Base-by-base conservation (phyloP, 2,797 vertebrate species). In the Eidolon dupreanum region DNA sequence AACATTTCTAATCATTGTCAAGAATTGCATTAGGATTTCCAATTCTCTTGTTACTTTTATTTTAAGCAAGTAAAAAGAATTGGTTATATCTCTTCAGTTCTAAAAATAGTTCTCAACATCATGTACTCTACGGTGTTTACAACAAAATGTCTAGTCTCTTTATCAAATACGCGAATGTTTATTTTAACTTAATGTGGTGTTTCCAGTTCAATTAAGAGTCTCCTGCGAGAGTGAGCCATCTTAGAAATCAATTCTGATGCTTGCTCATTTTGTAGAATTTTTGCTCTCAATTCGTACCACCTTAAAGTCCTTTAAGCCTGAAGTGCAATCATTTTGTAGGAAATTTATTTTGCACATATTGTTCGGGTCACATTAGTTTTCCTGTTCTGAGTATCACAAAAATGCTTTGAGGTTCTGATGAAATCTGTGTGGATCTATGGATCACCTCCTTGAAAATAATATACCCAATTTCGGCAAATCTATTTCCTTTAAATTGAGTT, bases 81-180 rank as follows among this genome's bases (percentile, higher is more conserved):
- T 4, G 38, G 3, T 74, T 94, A 22, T 36, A 51, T 46, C 85
- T 88, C n/a, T 85, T 92, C 57, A 79, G 83, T 46, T 63, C 16
- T 59, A 31, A 85, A 91, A 57, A 10, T 83, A 90, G 13, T 63
- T 90, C 19, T 66, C 26, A 78, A 85, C 2, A 12, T 36, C 33
- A 55, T 53, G 13, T 92, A 24, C 9, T 43, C 16, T 51, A 22
- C 3, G 59, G 15, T 28, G 4, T 70, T 78, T 75, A 33, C 33
- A 74, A 57, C 38, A 65, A 93, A 96, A 49, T 33, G 1, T 57
- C 5, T 43, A 65, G n/a, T 82, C 8, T 53, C n/a, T 79, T 75
- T 71, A 91, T 88, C 53, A 95, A 90, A 95, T 33, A 90, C 28
- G 8, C 33, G 71, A n/a, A 57, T 43, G 1, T 59, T 94, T 90